Conservation (phyloP, 1,140 invertebrate genomes). For the Drosophila obscura region DNA sequence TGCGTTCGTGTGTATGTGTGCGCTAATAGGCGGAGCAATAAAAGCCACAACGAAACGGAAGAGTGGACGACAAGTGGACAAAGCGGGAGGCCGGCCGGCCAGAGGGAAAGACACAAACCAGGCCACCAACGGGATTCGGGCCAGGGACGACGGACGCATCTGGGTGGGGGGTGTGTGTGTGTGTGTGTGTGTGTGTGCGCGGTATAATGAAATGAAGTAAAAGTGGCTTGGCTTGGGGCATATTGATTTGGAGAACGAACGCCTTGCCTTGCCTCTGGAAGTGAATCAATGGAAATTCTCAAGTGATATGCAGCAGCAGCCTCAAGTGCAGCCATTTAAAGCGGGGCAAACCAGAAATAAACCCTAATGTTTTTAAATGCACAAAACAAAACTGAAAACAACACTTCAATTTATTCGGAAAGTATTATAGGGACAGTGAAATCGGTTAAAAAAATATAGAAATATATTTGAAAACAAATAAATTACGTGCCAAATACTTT, state of each 20-base stretch:
- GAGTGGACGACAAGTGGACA: neutral
- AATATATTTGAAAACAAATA: too few relatives aligned
- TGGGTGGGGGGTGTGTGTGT: conserved; percentile 8
- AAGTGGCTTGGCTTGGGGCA: conserved; percentile 36
- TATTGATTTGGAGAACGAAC: conserved; percentile 28
- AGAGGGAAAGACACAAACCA: conserved; percentile 48
- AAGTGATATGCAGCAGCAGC: too few relatives aligned
- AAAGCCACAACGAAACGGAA: conserved; percentile 48
- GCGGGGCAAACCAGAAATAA: too few relatives aligned
- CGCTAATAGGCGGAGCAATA: conserved; percentile 80
- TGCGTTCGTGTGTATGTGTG: conserved; percentile 30
- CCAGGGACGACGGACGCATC: neutral
- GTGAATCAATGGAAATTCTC: too few relatives aligned
- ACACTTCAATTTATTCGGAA: too few relatives aligned
- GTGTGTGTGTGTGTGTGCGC: conserved; percentile 7
- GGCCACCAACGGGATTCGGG: conserved; percentile 50
- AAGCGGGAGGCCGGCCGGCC: neutral
- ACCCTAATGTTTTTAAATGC: too few relatives aligned
- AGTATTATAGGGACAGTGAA: too few relatives aligned
- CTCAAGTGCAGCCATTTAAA: too few relatives aligned
- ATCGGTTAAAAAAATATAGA: too few relatives aligned
- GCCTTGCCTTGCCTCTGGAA: too few relatives aligned
- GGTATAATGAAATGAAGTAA: conserved; percentile 5
- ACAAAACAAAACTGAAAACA: too few relatives aligned
- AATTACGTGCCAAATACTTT: too few relatives aligned